Evolutionary conservation across 2,888 invertebrate genomes (phyloP), one percentile per base, ranked within the genome.

Genomic region (Apodemia hepburni): DNA sequence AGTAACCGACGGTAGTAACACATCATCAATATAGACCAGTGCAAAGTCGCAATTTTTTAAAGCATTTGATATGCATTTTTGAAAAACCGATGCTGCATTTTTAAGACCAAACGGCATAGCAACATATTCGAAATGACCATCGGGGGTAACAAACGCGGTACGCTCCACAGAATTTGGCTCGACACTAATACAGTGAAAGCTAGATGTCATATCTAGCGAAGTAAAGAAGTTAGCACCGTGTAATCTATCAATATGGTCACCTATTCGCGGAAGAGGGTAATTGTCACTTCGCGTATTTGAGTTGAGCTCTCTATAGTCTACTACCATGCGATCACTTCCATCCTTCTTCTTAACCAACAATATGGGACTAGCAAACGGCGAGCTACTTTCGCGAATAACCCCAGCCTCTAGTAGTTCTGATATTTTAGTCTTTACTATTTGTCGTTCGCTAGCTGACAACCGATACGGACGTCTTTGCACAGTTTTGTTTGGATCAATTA

Each of bases 31-130:
- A 18, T 68, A 68, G 0, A 42, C 42, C 0, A 65, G 27, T 0
- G 64, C 59, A 59, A 59, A 57, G 15, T 63, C 42, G 5, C 63
- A n/a, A 1, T 27, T n/a, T 0, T 51, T 29, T 6, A 64, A 18
- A 27, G 76, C 70, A 15, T 62, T 64, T 49, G 69, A 73, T 0
- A 80, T 71, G 58, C 66, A 72, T 11, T 77, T 59, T 61, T 75
- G 74, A 60, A 81, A 81, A 8, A 76, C 75, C 0, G 76, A 70
- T 9, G 80, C 78, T 11, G 71, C 68, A 57, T 66, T 61, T 29
- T 35, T 17, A 7, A 67, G 59, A 17, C 61, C 64, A 59, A 65
- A 54, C 11, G 65, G 62, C 65, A 67, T 68, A 12, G 62, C 61
- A 5, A 66, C 60, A 59, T 65, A 67, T 47, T 67, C 63, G 27